phyloP scores from a whole-genome alignment of 92 coral and sea anemone genomes.

The Zoanthus sociatus region DNA sequence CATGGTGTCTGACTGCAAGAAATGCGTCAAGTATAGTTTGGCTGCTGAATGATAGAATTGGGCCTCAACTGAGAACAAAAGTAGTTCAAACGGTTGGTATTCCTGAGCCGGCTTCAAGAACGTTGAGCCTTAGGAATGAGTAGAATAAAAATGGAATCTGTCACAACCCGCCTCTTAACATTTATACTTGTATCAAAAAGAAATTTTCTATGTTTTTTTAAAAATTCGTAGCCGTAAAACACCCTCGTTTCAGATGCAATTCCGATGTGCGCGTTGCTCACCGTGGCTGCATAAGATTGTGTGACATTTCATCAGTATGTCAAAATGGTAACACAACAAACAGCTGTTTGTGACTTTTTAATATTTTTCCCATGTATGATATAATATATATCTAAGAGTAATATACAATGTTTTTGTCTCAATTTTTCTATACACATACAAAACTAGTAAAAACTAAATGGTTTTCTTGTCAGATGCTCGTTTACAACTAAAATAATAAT shows the following conservation, averaged over 20 bases:
- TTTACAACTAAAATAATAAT: constrained; percentile 4
- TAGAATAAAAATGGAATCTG: too few relatives aligned
- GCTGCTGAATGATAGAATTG: too few relatives aligned
- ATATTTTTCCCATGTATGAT: not conserved
- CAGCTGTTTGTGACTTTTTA: not conserved
- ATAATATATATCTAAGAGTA: constrained; percentile 18
- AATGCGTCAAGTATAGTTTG: too few relatives aligned
- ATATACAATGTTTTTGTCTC: not conserved
- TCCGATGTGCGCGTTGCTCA: not conserved
- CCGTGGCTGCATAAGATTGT: constrained; percentile 7
- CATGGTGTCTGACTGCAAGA: not conserved
- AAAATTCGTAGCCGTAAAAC: too few relatives aligned
- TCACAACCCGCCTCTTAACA: too few relatives aligned
- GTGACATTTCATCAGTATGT: constrained; percentile 30
- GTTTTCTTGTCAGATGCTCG: constrained; percentile 29
- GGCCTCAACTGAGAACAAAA: too few relatives aligned
- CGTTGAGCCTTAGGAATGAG: too few relatives aligned
- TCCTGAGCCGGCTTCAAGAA: too few relatives aligned
- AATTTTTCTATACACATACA: not conserved
- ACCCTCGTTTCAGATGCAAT: not conserved
- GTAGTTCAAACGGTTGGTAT: too few relatives aligned
- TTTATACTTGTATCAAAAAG: too few relatives aligned
- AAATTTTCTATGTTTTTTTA: too few relatives aligned
- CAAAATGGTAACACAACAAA: constrained; percentile 35
- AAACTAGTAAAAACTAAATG: not conserved